Evolutionary conservation across 2,113 vertebrate species (phyloP).

Genomic region (Pungitius pungitius): DNA sequence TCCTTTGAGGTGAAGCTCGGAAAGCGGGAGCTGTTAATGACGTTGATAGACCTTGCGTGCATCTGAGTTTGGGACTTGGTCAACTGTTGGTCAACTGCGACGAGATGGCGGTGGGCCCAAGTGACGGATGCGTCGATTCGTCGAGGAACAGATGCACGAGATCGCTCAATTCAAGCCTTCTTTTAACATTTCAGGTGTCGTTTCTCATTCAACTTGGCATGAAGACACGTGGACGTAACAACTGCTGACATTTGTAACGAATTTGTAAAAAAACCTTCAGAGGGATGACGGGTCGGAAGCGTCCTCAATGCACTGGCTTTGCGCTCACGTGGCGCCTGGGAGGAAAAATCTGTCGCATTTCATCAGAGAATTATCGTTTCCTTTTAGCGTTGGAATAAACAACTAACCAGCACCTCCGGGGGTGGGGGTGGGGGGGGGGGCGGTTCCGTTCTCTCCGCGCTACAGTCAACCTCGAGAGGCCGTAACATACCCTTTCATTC

Average conservation of each 20-base stretch:
- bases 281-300: constrained; percentile 52
- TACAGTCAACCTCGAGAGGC: constrained; percentile 19
- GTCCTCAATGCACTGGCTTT: constrained; percentile 4
- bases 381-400: constrained; percentile 7
- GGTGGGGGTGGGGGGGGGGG: too few species aligned
- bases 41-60: not conserved
- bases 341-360: constrained; percentile 4
- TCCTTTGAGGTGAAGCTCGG: constrained; percentile 67
- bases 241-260: constrained; percentile 8
- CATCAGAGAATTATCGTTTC: not conserved
- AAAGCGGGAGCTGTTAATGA: too few species aligned
- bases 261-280: constrained; percentile 30
- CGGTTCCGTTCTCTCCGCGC: not conserved
- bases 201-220: not conserved
- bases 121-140: too few species aligned
- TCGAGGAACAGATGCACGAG: too few species aligned
- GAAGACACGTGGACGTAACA: constrained; percentile 8
- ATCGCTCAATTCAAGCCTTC: too few species aligned
- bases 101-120: too few species aligned
- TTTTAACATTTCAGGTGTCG: constrained; percentile 17
- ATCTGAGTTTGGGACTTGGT: too few species aligned
- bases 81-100: constrained; percentile 29
- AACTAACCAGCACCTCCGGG: not conserved
- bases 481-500: constrained; percentile 27
- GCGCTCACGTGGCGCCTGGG: not conserved